Conservation (phyloP, 1,140 invertebrate species). For the Zeugodacus cucurbitae region DNA sequence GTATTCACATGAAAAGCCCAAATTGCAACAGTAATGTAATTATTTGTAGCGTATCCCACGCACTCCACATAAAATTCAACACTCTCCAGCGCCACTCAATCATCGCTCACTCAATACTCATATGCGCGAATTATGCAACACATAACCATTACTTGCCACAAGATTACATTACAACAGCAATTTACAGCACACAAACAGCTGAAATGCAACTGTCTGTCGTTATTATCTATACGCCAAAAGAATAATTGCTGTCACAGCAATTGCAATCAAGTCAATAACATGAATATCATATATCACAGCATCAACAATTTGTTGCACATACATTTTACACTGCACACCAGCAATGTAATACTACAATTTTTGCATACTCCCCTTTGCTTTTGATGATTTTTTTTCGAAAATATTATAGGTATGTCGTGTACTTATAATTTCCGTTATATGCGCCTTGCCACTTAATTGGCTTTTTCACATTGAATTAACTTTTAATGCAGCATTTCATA, state of each 20-base stretch:
- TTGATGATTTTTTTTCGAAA: too few relatives aligned
- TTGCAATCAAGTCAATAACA: not conserved
- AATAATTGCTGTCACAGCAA: not conserved
- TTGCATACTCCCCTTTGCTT: too few relatives aligned
- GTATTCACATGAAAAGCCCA: too few relatives aligned
- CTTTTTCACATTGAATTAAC: slow-evolving; percentile 35
- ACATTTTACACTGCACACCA: not conserved
- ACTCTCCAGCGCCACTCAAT: too few relatives aligned
- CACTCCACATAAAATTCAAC: too few relatives aligned
- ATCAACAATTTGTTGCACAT: not conserved
- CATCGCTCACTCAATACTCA: too few relatives aligned
- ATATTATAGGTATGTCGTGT: too few relatives aligned
- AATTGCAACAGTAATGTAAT: too few relatives aligned
- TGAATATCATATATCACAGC: not conserved
- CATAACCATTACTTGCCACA: not conserved
- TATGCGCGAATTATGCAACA: too few relatives aligned
- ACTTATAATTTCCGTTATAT: not conserved
- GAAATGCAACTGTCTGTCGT: not conserved
- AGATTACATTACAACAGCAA: not conserved
- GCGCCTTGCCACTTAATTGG: not conserved
- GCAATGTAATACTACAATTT: too few relatives aligned
- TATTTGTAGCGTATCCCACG: too few relatives aligned
- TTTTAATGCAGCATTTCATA: not conserved
- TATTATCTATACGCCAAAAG: not conserved
- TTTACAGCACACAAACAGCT: not conserved